These are phyloP conservation scores for Trichopoda pennipes DNA, from an alignment of 2,888 invertebrate genomes.

Conservation along the genomic window DNA sequence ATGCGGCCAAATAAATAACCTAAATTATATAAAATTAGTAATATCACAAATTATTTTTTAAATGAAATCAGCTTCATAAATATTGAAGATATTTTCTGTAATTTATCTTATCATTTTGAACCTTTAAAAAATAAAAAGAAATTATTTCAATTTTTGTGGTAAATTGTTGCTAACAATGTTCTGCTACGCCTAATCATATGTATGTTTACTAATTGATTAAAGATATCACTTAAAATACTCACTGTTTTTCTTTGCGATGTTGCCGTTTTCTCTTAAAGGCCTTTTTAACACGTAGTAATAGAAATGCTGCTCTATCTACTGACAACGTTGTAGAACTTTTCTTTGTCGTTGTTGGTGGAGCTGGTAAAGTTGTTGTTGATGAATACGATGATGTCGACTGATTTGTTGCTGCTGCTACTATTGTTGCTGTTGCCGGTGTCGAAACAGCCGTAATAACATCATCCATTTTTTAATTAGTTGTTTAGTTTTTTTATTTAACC, in stretches of 20 bases:
- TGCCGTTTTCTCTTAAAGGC: conserved; percentile 95
- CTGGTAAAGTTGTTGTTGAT: conserved; percentile 6
- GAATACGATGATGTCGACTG: conserved; percentile 26
- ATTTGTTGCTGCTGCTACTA: conserved; percentile 23
- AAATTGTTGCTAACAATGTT: no score
- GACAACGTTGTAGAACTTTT: conserved; percentile 84
- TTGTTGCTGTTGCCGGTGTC: conserved; percentile 23
- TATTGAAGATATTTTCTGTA: no score
- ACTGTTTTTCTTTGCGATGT: conserved; percentile 93
- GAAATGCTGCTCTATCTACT: conserved; percentile 94
- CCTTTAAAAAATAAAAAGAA: no score
- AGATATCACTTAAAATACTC: conserved; percentile 80
- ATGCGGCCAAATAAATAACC: no score
- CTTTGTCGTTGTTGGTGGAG: conserved; percentile 63
- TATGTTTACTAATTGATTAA: no score
- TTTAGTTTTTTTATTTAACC: conserved; percentile 8
- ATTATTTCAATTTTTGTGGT: no score
- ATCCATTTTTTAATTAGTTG: conserved; percentile 61
- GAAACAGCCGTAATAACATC: conserved; percentile 58
- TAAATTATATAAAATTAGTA: no score
- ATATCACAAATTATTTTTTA: no score
- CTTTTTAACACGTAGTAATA: conserved; percentile 91
- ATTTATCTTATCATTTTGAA: no score
- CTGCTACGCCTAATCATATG: no score
- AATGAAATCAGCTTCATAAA: no score